Base-by-base conservation (phyloP, 2,888 invertebrate genomes). In the Panopea generosa region DNA sequence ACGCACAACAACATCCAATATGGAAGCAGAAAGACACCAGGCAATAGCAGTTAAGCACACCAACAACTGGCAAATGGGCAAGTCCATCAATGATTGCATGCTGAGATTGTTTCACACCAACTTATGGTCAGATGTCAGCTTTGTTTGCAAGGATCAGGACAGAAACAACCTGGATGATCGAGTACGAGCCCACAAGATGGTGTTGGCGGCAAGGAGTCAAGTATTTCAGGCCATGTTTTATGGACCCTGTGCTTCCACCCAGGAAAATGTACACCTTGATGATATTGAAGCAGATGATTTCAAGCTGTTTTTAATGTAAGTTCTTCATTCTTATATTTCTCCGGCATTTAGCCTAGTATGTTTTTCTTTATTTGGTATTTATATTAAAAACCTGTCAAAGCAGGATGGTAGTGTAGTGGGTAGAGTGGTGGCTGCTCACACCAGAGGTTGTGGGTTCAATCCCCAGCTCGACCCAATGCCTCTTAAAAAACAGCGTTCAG, bases 221-320 rank as follows among this genome's bases (percentile, higher is more conserved):
- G 72, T 72, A 3, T 72, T 59, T 55, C 59, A 69, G 56, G 73
- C 73, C 14, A 73, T 73, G 67, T 73, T 73, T 57, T 67, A 40
- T 62, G 73, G 73, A 33, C 50, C 61, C 27, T 50, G 55, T 33
- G 57, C 49, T 29, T 63, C 63, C 18, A 29, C 9, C n/a, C 45
- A 24, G 38, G 49, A 43, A 11, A 43, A 43, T 6, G 56, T 73
- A 49, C 50, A 67, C 20, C 40, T 73, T 4, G 27, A 27, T 18
- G 73, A 73, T 29, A 38, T 47, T 16, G 66, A 66, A 22, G 43
- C 52, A 20, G 33, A 38, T 6, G 43, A 47, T 24, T 67, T 73
- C 20, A 27, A 26, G 18, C 22, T 56, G 26, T 73, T 73, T 33
- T 22, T 73, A 6, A 61, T 61, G 73, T 73, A 49, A 73, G 73